Evolutionary conservation across 2,888 invertebrate species (phyloP), one percentile per base, ranked within the genome.

Genomic region (Chromoteleia sp.): DNA sequence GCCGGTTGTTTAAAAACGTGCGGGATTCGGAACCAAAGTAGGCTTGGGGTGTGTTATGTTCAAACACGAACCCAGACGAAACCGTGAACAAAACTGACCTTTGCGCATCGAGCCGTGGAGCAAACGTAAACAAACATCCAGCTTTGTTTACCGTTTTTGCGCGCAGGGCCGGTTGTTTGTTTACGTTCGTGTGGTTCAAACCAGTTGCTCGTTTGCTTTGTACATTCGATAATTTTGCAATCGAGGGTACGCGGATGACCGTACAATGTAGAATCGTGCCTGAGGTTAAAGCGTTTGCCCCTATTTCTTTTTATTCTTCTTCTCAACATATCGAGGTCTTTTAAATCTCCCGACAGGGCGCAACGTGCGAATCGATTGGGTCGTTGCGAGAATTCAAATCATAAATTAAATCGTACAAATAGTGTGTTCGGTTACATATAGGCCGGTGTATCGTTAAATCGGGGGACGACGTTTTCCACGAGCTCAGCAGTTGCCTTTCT

Each of bases 401-500:
- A 14, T 65, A 30, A 30, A 21, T 50, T 17, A 25, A 59, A 50
- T 50, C 1, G 10, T 29, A 15, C 59, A 43, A 41, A 43, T 39
- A 50, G 29, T 29, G 2, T 56, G n/a, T 56, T n/a, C 25, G 14
- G 29, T 12, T 14, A 29, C 21, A 45, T 30, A 4, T 12, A 19
- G 21, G 3, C 30, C 56, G 33, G 30, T 15, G 14, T 19, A 56
- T 41, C 30, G 33, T 70, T 43, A 33, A 12, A 30, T 58, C 15
- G 25, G 29, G 56, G 30, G n/a, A 30, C n/a, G 30, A 17, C 17
- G 15, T 41, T 41, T 43, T 36, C 10, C 25, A 45, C 30, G 25
- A 75, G 67, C 75, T 76, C 75, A 75, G 63, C 77, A 63, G 61
- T 67, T 56, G 59, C 56, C 84, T 85, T 85, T 84, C 85, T 87